phyloP scores from a whole-genome alignment of 2,113 vertebrate species.

The Dunckerocampus dactyliophorus region DNA sequence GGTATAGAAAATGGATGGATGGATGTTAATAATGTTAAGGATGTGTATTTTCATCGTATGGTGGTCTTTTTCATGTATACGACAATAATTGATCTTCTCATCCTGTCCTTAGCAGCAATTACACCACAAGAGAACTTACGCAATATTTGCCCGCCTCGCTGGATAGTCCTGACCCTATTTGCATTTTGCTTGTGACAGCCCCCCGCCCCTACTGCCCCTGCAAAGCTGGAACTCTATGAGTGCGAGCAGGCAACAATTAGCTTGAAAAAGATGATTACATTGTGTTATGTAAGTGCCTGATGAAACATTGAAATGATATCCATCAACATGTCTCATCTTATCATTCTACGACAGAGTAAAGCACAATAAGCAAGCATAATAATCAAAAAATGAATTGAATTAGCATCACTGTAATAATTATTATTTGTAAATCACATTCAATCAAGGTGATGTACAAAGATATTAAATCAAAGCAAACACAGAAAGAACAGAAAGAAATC shows the following conservation, averaged over 20 bases:
- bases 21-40: no score
- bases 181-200: slow-evolving; percentile 63
- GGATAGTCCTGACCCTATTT: slow-evolving; percentile 51
- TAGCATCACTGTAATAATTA: no score
- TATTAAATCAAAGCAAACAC: no score
- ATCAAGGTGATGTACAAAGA: no score
- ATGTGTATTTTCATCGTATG: slow-evolving; percentile 6
- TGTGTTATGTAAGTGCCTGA: background rate
- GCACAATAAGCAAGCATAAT: no score
- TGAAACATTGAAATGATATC: no score
- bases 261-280: slow-evolving; percentile 33
- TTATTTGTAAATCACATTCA: no score
- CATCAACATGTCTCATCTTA: no score
- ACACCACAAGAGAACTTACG: slow-evolving; percentile 62
- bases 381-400: no score
- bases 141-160: slow-evolving; percentile 70
- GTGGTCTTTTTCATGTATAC: slow-evolving; percentile 62
- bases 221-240: slow-evolving; percentile 30
- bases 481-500: no score
- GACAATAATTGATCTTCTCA: slow-evolving; percentile 48
- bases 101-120: slow-evolving; percentile 66
- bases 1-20: no score
- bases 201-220: background rate
- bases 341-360: no score
- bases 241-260: slow-evolving; percentile 28